Percentiles rank a stretch among this genome's conserved stretches.
Evolutionary conservation across 2,113 vertebrate genomes (phyloP).

Genomic region (Corvus moneduloides): DNA sequence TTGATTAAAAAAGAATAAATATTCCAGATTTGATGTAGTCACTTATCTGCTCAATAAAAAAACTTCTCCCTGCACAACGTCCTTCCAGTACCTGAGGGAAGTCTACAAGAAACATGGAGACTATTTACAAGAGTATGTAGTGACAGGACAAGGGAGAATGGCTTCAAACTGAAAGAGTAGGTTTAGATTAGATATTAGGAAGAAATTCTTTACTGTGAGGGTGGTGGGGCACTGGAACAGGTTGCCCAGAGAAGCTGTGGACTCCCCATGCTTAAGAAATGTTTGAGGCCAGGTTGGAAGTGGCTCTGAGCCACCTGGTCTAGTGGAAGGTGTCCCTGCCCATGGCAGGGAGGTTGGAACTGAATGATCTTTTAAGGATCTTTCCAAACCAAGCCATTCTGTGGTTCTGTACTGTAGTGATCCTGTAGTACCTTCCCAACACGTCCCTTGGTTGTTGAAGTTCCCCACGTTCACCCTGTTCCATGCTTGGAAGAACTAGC

Average conservation of each 20-base stretch:
- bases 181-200: not conserved
- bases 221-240: not conserved
- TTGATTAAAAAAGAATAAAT: not conserved
- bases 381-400: not conserved
- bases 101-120: not conserved
- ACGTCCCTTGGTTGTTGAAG: not conserved
- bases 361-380: not conserved
- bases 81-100: not conserved
- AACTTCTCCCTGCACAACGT: fast-evolving
- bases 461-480: not conserved
- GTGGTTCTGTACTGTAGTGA: not conserved
- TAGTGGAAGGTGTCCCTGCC: not conserved
- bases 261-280: not conserved
- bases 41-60: not conserved
- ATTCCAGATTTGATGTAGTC: not conserved
- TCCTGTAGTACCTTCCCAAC: not conserved
- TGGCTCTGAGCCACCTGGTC: not conserved
- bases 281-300: not conserved
- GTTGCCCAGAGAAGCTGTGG: not conserved
- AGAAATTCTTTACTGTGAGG: not conserved
- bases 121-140: not conserved
- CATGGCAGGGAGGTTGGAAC: not conserved
- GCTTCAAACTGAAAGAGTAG: not conserved
- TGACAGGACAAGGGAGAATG: not conserved
- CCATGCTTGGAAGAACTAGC: not conserved